Evolutionary conservation across 30 jellyfish, hydroid and myxozoan species (phyloP).

Genomic region (Aurelia coerulea): DNA sequence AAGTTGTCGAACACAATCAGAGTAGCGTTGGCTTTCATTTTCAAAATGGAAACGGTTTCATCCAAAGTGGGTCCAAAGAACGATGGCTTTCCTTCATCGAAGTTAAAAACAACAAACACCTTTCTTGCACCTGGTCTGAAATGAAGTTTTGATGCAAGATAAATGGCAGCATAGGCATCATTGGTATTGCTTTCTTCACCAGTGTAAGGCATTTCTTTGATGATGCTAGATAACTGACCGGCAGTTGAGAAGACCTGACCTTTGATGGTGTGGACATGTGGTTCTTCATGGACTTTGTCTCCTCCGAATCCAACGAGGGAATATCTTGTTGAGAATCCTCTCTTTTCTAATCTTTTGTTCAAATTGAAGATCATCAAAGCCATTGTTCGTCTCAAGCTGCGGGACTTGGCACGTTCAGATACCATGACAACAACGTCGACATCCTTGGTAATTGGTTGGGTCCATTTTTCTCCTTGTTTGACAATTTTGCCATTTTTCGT

Average conservation of each 20-base stretch:
- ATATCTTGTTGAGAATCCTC: constrained; percentile 76
- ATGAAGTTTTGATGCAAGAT: constrained; percentile 72
- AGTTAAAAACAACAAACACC: constrained; percentile 79
- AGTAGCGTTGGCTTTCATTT: constrained; percentile 86
- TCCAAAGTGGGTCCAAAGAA: constrained; percentile 79
- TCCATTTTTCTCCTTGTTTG: constrained; percentile 65
- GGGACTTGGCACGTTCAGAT: constrained; percentile 73
- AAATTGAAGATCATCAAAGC: constrained; percentile 52
- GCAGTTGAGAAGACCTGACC: constrained; percentile 68
- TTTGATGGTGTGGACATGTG: constrained; percentile 83
- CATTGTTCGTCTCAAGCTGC: constrained; percentile 32
- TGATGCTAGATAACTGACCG: constrained; percentile 36
- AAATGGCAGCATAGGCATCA: constrained; percentile 87
- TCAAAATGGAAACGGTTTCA: constrained; percentile 71
- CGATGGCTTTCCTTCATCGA: constrained; percentile 66
- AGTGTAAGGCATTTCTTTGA: constrained; percentile 86
- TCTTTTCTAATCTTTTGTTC: constrained; percentile 43
- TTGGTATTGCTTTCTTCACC: constrained; percentile 68
- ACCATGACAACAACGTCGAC: constrained; percentile 90
- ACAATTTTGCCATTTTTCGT: constrained; percentile 34
- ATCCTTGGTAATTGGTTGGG: constrained; percentile 70
- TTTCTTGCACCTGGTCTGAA: constrained; percentile 96
- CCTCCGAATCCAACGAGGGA: constrained; percentile 99
- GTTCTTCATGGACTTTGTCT: constrained; percentile 76
- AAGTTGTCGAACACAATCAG: constrained; percentile 81